Evolutionary conservation across 2,888 invertebrate genomes (phyloP), one percentile per base, ranked within the genome.

Genomic region (Torymus auratus): DNA sequence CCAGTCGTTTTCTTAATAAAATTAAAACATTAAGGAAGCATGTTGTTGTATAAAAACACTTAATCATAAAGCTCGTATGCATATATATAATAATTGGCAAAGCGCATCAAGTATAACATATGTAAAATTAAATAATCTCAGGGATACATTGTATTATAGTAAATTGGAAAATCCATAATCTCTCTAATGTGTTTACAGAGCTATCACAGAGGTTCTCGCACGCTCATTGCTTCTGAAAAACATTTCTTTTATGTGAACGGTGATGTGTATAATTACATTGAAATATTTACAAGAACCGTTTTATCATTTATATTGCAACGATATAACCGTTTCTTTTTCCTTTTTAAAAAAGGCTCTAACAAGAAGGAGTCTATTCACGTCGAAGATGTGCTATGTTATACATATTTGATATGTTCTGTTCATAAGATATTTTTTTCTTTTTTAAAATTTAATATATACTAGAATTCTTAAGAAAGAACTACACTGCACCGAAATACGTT

Each of bases 151-250:
- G 10, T n/a, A n/a, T 20, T 53, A 61, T n/a, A 72, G 28, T 61
- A 69, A 15, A 73, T 61, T 52, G 62, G n/a, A 50, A 73, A 69
- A 60, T 14, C 55, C 55, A 73, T 17, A 67, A 67, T 61, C 62
- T 75, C 41, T 61, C 52, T 20, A 74, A 53, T 15, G 52, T 70
- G 23, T 80, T 80, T 15, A 61, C 50, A 61, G 70, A 75, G 65
- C 67, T 80, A 80, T 80, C 80, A 75, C 75, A 80, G 75, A 80
- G 75, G 65, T 75, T 80, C 67, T 67, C 61, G 65, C 71, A 67
- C 52, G 61, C 41, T 70, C 20, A 50, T 62, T 62, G 20, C 23
- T 60, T 60, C 15, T 75, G n/a, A 64, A 75, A 14, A 71, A 15
- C 20, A 55, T 64, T 69, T 80, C n/a, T 65, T 50, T 62, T 53